Evolutionary conservation across 2,797 vertebrate species (phyloP), one percentile per base, ranked within the genome.

Genomic region (Enteromius viviparus): DNA sequence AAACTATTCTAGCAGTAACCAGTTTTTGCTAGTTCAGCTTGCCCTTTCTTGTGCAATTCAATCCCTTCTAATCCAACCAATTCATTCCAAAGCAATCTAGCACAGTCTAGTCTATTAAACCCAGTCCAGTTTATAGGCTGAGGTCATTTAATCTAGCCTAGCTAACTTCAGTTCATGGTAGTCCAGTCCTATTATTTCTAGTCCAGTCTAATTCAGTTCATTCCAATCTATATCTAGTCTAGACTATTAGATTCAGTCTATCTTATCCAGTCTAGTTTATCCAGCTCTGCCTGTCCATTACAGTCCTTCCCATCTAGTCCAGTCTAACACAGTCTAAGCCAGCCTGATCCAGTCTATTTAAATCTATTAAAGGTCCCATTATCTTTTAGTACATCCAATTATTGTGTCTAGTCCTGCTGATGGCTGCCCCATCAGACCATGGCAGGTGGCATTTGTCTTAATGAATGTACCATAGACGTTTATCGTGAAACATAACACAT

Each of bases 401-500:
- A 70, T 70, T 62, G 32, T 7, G 2, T 3, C 51, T 40, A 58
- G 51, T 40, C 12, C 32, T 53, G 51, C 32, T 17, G 6, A 40
- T 76, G 32, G 51, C 75, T 76, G 7, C 6, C 9, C 15, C 9
- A 47, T 47, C 55, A 32, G 76, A 32, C 23, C 37, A 17, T 76
- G 51, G 19, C 12, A 8, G 32, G 32, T 40, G 21, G 14, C 17
- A 21, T 64, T 60, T 64, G 15, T 45, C 75, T n/a, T 23, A 34
- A 66, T 66, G 12, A 66, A 66, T 51, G 19, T 37, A 21, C 49
- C 6, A 51, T 51, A 66, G 42, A 51, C 17, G 0, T 78, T 45
- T 49, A 45, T n/a, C 7, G 10, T 78, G 60, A 78, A 78, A 65
- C 42, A 49, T 49, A 78, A 66, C 45, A 47, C 62, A 64, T 32